Evolutionary conservation across 2,888 invertebrate species (phyloP).

Genomic region (Eilema griseolum): DNA sequence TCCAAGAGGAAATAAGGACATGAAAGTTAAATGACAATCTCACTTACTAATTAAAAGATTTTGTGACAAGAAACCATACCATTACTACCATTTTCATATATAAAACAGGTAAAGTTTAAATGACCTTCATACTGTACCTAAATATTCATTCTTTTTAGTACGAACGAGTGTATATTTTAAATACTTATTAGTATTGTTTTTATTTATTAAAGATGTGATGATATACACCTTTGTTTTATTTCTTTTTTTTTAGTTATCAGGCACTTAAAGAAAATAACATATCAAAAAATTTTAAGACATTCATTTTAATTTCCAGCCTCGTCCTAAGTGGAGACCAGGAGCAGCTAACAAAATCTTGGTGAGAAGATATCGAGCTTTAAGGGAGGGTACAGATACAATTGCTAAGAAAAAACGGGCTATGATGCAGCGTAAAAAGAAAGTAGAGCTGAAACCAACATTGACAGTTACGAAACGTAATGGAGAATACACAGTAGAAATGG

Average conservation of each 20-base stretch:
- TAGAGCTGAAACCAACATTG: constrained; percentile 77
- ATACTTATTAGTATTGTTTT: no score
- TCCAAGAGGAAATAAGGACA: no score
- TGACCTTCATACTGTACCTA: no score
- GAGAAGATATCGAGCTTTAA: constrained; percentile 70
- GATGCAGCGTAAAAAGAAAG: constrained; percentile 76
- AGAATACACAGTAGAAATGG: constrained; percentile 80
- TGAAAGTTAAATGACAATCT: not conserved
- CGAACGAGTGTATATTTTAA: no score
- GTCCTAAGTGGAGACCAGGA: constrained; percentile 81
- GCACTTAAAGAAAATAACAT: not conserved
- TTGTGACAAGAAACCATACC: not conserved
- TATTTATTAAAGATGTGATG: not conserved
- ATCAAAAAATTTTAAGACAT: not conserved
- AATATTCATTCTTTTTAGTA: no score
- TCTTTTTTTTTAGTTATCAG: not conserved
- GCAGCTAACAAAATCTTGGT: constrained; percentile 76
- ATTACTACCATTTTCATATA: not conserved
- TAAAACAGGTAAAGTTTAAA: no score
- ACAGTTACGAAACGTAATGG: constrained; percentile 75
- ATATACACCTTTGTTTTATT: no score
- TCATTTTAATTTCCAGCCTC: constrained; percentile 60
- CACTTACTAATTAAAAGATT: not conserved
- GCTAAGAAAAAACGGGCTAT: constrained; percentile 79
- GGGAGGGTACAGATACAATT: constrained; percentile 72